A percentile compares a stretch with the other conserved stretches of the same genome.
phyloP scores from a whole-genome alignment of 2,113 vertebrate genomes.

The Stegostoma tigrinum region DNA sequence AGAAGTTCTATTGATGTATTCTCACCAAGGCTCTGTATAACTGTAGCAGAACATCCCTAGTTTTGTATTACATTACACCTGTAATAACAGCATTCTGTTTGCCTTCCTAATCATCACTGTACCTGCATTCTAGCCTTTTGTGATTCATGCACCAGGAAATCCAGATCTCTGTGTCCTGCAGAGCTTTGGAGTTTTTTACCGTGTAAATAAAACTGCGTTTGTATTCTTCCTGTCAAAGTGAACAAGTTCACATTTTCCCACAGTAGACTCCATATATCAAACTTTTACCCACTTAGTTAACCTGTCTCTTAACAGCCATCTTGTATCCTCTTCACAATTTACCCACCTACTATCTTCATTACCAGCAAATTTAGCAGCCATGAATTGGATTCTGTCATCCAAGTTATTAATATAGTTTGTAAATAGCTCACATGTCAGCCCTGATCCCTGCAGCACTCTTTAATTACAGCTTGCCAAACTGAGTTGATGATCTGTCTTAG shows the following conservation, averaged over 20 bases:
- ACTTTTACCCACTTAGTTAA: not conserved
- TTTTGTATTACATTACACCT: not conserved
- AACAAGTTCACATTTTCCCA: no score
- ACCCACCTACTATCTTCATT: not conserved
- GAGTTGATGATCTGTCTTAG: no score
- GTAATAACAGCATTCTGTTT: not conserved
- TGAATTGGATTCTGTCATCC: not conserved
- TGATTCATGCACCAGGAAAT: not conserved
- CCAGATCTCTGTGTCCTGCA: no score
- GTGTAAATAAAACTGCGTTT: no score
- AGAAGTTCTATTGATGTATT: no score
- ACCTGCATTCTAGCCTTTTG: not conserved
- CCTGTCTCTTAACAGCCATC: not conserved
- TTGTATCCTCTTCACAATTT: not conserved
- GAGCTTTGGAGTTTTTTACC: no score
- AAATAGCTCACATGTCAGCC: not conserved
- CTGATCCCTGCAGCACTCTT: not conserved
- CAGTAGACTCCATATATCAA: not conserved
- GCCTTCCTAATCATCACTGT: not conserved
- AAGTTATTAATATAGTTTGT: not conserved
- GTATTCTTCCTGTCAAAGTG: no score
- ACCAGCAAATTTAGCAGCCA: not conserved
- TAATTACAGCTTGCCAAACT: not conserved
- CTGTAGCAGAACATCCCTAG: not conserved
- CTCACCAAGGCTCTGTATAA: no score